These are phyloP conservation scores for Andricus curvator DNA, from an alignment of 2,888 invertebrate genomes.

Conservation along the genomic window DNA sequence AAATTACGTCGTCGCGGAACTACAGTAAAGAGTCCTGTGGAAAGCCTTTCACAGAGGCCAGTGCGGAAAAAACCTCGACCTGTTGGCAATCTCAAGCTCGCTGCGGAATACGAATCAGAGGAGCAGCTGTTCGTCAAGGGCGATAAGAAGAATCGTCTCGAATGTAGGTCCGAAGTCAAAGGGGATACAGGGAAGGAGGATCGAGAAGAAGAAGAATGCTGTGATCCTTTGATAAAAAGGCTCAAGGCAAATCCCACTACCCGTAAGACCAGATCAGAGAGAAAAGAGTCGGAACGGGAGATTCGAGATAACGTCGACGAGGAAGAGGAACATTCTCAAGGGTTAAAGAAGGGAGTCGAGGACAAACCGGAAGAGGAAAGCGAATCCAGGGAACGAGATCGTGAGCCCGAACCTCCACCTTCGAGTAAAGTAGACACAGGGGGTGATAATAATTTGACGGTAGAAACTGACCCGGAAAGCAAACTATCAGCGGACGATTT, in stretches of 20 bases:
- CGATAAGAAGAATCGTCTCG: constrained; percentile 43
- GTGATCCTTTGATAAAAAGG: constrained; percentile 68
- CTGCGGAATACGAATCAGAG: constrained; percentile 41
- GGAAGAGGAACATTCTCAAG: constrained; percentile 37
- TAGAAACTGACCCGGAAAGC: constrained; percentile 43
- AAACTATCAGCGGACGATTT: neutral
- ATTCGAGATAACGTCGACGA: constrained; percentile 35
- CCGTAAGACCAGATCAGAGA: constrained; percentile 28
- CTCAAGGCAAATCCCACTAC: constrained; percentile 61
- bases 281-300: constrained; percentile 42
- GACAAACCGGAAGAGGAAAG: constrained; percentile 62
- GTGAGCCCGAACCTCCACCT: constrained; percentile 75
- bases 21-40: constrained; percentile 64
- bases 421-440: constrained; percentile 65
- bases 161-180: constrained; percentile 43
- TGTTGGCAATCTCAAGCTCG: constrained; percentile 25
- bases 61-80: constrained; percentile 61
- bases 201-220: constrained; percentile 58
- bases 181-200: constrained; percentile 52
- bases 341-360: constrained; percentile 46
- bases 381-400: constrained; percentile 73
- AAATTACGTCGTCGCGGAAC: constrained; percentile 71
- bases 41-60: constrained; percentile 63
- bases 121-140: constrained; percentile 33
- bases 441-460: constrained; percentile 46